phyloP scores from a whole-genome alignment of 2,797 vertebrate species.

The Anas bernieri region DNA sequence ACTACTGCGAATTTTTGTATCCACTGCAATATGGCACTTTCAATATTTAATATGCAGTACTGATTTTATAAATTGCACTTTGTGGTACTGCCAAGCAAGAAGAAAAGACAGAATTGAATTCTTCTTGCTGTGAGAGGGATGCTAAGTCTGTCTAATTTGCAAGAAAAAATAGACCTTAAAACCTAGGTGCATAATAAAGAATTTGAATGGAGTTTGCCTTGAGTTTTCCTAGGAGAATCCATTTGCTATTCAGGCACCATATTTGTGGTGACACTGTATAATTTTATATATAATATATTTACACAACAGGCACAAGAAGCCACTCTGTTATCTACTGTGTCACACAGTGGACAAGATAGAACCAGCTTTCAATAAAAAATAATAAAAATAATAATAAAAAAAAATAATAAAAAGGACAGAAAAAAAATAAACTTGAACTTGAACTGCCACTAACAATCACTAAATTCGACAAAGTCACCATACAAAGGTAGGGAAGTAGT shows the following conservation, averaged over 20 bases:
- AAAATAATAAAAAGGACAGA: no score
- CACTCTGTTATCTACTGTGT: conserved; percentile 42
- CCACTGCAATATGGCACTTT: conserved; percentile 40
- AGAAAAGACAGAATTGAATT: conserved; percentile 10
- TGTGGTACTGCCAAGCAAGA: conserved; percentile 47
- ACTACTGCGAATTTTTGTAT: conserved; percentile 32
- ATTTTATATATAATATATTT: conserved; percentile 59
- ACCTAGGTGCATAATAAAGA: conserved; percentile 28
- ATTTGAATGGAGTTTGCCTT: conserved; percentile 38
- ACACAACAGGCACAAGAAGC: conserved; percentile 41
- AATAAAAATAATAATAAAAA: background rate
- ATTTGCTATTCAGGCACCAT: conserved; percentile 48
- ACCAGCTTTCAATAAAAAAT: background rate
- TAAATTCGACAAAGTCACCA: background rate
- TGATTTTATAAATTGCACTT: conserved; percentile 43
- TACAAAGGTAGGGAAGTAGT: background rate
- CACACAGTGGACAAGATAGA: conserved; percentile 51
- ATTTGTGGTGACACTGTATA: conserved; percentile 52
- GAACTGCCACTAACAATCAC: conserved; percentile 23
- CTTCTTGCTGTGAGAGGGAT: conserved; percentile 18
- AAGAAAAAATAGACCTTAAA: conserved; percentile 13
- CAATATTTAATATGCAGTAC: conserved; percentile 25
- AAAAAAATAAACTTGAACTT: background rate
- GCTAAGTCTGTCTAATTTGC: conserved; percentile 9
- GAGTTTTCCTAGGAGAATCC: conserved; percentile 29